A percentile compares a stretch with the other conserved stretches of the same genome.
phyloP scores from a whole-genome alignment of 2,797 vertebrate genomes.

The Rhyacichthys aspro region DNA sequence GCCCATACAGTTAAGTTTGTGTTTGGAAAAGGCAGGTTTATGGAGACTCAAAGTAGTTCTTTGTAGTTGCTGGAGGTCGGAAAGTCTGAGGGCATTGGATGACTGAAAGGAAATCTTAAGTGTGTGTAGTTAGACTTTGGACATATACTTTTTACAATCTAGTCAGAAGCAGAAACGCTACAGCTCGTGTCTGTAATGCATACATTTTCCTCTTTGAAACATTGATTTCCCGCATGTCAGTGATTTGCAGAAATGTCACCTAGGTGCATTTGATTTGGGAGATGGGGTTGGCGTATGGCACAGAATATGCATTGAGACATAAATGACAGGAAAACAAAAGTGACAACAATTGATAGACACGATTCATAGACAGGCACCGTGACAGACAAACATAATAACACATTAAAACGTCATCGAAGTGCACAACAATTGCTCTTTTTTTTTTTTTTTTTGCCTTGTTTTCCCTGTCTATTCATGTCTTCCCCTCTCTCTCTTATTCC shows the following conservation, averaged over 20 bases:
- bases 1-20: too few species aligned
- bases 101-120: too few species aligned
- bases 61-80: too few species aligned
- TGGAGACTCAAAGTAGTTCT: too few species aligned
- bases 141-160: too few species aligned
- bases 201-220: neutral
- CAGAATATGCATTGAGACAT: neutral
- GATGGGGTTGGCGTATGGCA: neutral
- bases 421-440: constrained; percentile 20
- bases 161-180: too few species aligned
- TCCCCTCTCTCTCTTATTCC: constrained; percentile 11
- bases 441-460: constrained; percentile 11
- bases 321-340: neutral
- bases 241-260: neutral
- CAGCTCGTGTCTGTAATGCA: neutral
- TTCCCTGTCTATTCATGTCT: constrained; percentile 4
- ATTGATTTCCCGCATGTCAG: too few species aligned
- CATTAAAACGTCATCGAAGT: constrained; percentile 16
- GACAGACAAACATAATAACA: constrained; percentile 14
- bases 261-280: neutral
- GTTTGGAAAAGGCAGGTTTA: too few species aligned
- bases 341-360: neutral
- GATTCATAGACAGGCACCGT: neutral
- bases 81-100: too few species aligned
- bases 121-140: too few species aligned